phyloP scores from a whole-genome alignment of 2,113 vertebrate species.

The Nansenia antarctica region DNA sequence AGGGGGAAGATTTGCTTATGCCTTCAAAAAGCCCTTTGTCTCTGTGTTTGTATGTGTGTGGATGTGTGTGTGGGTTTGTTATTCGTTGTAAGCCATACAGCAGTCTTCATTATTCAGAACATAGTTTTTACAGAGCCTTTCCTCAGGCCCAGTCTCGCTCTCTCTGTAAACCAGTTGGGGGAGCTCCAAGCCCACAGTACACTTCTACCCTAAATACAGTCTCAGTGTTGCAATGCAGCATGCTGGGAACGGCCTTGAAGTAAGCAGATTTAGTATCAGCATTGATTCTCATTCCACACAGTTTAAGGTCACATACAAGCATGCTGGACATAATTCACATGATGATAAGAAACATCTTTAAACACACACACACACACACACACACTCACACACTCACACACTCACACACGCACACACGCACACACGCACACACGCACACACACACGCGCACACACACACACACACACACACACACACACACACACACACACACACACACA shows the following conservation, averaged over 20 bases:
- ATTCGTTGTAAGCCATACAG: neutral
- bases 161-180: neutral
- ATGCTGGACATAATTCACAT: neutral
- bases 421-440: neutral
- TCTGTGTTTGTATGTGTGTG: neutral
- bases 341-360: neutral
- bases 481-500: neutral
- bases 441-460: neutral
- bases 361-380: neutral
- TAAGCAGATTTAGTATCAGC: neutral
- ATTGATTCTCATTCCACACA: neutral
- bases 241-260: conserved; percentile 2
- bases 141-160: neutral
- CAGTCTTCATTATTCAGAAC: neutral
- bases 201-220: neutral
- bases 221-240: neutral
- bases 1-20: neutral
- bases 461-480: neutral
- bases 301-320: neutral
- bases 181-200: conserved; percentile 6
- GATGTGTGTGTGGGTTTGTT: neutral
- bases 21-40: neutral
- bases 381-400: neutral
- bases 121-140: neutral
- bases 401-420: too few species aligned